Base-by-base conservation (phyloP, 2,888 invertebrate species). In the Matsumyia berberina region DNA sequence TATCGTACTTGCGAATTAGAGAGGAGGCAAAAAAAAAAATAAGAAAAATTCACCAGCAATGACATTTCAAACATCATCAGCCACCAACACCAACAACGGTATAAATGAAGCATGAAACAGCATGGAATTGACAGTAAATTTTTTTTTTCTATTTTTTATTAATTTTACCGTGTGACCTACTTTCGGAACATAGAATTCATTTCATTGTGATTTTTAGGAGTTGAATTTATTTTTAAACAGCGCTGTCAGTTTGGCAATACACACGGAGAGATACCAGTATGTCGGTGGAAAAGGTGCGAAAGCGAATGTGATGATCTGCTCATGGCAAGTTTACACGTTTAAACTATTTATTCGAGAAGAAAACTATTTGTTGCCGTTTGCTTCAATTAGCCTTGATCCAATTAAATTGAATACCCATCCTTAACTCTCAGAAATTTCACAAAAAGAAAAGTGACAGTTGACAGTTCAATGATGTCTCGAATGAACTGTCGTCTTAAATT, bases 121-220 rank as follows among this genome's bases (percentile, higher is more conserved):
- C 19, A 46, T 69, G 58, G 19, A 49, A 51, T 15, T 37, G 58
- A 72, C 12, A 72, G 58, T 29, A 19, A 37, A 51, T 51, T 39
- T 35, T 29, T 24, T 24, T 42, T 33, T 55, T 15, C 66, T 39
- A 51, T 15, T 58, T 31, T 35, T 46, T 31, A 35, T 7, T 29
- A 49, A 42, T 76, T 67, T 37, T 70, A 70, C 57, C 46, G 39
- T 19, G 37, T 79, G 79, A 79, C 79, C 79, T 66, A 79, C 31
- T 66, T 79, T 72, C 12, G 12, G 24, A 42, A 15, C 24, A 39
- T 33, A 46, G 42, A 72, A 64, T 57, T 37, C 19, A 37, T 62
- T 62, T 62, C 35, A 35, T 57, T 44, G 69, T 33, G 33, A 9
- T 42, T 55, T 35, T 42, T 31, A 12, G 24, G 35, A 6, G 33